Percentiles rank a stretch among this genome's conserved stretches.
phyloP scores from a whole-genome alignment of 37 sponge, comb jelly and placozoan species.

The Ephydatia muelleri region DNA sequence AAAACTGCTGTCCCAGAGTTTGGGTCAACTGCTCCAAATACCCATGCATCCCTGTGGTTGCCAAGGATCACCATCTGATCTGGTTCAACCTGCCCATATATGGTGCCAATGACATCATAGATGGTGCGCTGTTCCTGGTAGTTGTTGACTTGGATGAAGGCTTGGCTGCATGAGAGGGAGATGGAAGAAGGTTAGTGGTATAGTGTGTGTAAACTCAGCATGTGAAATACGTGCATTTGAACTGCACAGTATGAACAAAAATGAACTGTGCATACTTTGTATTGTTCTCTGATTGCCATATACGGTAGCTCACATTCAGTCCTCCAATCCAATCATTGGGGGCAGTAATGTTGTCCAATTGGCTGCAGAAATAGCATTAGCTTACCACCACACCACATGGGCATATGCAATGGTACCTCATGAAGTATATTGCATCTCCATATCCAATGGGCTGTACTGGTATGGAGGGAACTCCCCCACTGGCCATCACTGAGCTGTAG shows the following conservation, averaged over 20 bases:
- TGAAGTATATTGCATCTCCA: constrained; percentile 72
- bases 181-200: no score
- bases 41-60: constrained; percentile 96
- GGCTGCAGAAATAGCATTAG: constrained; percentile 3
- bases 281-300: constrained; percentile 25
- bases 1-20: constrained; percentile 88
- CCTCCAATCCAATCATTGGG: constrained; percentile 67
- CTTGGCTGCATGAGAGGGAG: no score
- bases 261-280: constrained; percentile 30
- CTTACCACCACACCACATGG: no score
- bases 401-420: no score
- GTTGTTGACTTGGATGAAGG: constrained; percentile 68
- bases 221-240: no score
- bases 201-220: no score
- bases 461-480: constrained; percentile 55
- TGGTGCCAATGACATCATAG: constrained; percentile 85
- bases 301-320: constrained; percentile 48
- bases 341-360: constrained; percentile 18
- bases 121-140: constrained; percentile 48
- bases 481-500: constrained; percentile 42
- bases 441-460: constrained; percentile 88
- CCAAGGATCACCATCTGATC: constrained; percentile 80
- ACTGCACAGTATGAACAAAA: no score
- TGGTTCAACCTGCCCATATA: constrained; percentile 84
- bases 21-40: constrained; percentile 91